Evolutionary conservation across 2,888 invertebrate genomes (phyloP).

Genomic region (Amphipoea lucens): DNA sequence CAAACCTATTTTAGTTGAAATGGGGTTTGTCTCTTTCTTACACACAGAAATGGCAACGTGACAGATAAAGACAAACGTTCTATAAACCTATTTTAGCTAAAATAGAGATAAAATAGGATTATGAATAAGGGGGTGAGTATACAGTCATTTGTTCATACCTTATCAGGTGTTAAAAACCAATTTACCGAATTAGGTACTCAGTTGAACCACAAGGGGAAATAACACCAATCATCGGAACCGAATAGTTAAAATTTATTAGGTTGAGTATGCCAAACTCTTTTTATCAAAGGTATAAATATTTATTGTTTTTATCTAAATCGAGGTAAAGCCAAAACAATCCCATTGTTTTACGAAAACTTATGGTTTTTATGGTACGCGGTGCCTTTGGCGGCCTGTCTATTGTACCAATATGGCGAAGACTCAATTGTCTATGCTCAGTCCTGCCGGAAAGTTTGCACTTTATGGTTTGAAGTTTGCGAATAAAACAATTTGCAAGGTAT

Average conservation of each 20-base stretch:
- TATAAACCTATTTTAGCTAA: too few relatives aligned
- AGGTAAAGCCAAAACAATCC: conserved; percentile 60
- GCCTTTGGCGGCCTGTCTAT: conserved; percentile 71
- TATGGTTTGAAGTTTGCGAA: conserved; percentile 66
- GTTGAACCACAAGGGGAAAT: conserved; percentile 22
- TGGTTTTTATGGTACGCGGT: conserved; percentile 69
- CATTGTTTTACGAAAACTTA: conserved; percentile 63
- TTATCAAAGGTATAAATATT: conserved; percentile 56
- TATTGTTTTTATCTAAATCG: conserved; percentile 55
- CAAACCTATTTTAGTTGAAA: too few relatives aligned
- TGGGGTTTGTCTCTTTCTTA: too few relatives aligned
- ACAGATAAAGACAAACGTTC: too few relatives aligned
- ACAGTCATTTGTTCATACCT: neutral
- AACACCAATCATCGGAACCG: neutral
- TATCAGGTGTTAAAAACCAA: conserved; percentile 21
- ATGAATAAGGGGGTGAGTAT: too few relatives aligned
- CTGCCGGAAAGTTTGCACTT: conserved; percentile 58
- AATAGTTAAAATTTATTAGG: conserved; percentile 43
- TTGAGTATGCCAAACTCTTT: conserved; percentile 32
- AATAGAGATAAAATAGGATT: too few relatives aligned
- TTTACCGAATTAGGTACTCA: neutral
- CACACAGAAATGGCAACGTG: too few relatives aligned
- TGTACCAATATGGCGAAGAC: conserved; percentile 57
- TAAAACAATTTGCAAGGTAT: conserved; percentile 64
- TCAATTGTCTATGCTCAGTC: conserved; percentile 54